phyloP scores from a whole-genome alignment of 1,140 invertebrate genomes.

The Nephotettix cincticeps region DNA sequence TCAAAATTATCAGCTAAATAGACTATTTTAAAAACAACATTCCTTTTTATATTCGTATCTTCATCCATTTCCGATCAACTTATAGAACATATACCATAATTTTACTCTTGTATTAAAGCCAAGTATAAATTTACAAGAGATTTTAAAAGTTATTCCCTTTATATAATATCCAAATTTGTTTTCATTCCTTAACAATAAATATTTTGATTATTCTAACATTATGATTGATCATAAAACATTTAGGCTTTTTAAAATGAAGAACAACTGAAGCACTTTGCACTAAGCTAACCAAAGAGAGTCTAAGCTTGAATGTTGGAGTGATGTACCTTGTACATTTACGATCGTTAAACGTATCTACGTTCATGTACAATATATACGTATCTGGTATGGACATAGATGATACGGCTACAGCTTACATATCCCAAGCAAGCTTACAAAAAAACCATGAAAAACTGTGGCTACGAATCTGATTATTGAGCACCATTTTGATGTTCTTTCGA shows the following conservation, averaged over 20 bases:
- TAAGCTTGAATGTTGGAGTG: background rate
- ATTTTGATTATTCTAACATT: too few species aligned
- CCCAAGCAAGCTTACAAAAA: background rate
- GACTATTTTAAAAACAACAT: conserved; percentile 9
- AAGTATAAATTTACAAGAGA: background rate
- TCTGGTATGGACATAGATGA: conserved; percentile 7
- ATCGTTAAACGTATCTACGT: too few species aligned
- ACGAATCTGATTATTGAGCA: background rate
- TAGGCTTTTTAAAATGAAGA: background rate
- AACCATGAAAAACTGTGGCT: background rate
- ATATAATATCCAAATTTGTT: too few species aligned
- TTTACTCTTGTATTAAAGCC: background rate
- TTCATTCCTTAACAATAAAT: too few species aligned
- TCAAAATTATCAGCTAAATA: conserved; percentile 3
- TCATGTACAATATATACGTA: background rate
- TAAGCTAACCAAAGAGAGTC: background rate
- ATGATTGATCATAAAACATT: too few species aligned
- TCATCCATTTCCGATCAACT: background rate
- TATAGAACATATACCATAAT: background rate
- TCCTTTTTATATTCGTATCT: conserved; percentile 1
- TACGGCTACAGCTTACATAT: conserved; percentile 7
- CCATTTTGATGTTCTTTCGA: too few species aligned
- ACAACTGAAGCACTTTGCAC: background rate
- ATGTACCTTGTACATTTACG: too few species aligned
- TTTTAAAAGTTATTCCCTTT: too few species aligned